Conservation (phyloP, 2,888 invertebrate genomes). For the Callinectes sapidus region DNA sequence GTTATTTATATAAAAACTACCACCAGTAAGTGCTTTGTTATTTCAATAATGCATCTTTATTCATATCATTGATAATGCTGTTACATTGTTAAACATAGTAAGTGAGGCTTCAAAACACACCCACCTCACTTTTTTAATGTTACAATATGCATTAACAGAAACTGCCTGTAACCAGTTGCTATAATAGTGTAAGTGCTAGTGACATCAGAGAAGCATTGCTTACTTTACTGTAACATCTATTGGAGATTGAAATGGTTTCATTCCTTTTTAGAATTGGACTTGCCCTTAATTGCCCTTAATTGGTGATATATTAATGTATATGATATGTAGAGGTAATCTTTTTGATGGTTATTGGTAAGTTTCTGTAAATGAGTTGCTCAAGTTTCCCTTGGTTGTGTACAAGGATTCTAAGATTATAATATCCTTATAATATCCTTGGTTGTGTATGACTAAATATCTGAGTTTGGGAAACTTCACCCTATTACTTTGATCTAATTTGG, state of each 20-base stretch:
- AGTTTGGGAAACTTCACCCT: too few species aligned
- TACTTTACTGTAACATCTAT: not conserved
- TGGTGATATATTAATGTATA: constrained; percentile 37
- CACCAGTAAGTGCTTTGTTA: not conserved
- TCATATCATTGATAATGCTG: not conserved
- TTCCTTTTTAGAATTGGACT: not conserved
- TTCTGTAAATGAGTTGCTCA: too few species aligned
- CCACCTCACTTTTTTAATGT: not conserved
- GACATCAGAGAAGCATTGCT: not conserved
- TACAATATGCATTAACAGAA: not conserved
- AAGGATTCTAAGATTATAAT: too few species aligned
- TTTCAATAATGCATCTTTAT: not conserved
- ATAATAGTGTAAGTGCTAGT: not conserved
- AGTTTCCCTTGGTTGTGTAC: too few species aligned
- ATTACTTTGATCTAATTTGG: too few species aligned
- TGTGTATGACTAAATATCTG: too few species aligned
- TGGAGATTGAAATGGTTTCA: not conserved
- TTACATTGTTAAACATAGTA: not conserved
- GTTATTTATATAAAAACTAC: not conserved
- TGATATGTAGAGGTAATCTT: too few species aligned
- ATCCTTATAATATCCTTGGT: too few species aligned
- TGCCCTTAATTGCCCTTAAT: too few species aligned
- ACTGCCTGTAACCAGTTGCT: not conserved
- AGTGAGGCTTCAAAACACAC: not conserved
- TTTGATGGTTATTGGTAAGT: too few species aligned